Evolutionary conservation across 2,797 vertebrate species (phyloP).

Genomic region (Anguilla anguilla): DNA sequence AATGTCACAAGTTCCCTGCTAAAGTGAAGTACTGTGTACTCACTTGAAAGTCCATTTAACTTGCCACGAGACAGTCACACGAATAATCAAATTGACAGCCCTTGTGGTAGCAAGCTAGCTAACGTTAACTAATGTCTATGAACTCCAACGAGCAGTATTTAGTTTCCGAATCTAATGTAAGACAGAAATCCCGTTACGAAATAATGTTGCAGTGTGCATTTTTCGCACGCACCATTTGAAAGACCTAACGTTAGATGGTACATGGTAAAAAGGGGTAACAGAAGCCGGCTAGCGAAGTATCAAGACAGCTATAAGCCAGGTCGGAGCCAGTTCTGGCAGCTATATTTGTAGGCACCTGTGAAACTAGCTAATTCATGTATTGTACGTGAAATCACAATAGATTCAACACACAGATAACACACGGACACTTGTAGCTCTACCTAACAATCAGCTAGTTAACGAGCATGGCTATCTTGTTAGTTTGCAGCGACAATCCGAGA

Average conservation of each 20-base stretch:
- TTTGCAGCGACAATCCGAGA: background rate
- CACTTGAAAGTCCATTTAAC: background rate
- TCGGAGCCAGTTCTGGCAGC: background rate
- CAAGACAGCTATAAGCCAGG: background rate
- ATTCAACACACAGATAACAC: background rate
- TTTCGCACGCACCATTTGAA: background rate
- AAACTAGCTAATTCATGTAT: background rate
- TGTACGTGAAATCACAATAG: background rate
- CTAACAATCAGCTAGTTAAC: background rate
- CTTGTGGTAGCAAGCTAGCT: conserved; percentile 7
- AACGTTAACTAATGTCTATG: conserved; percentile 38
- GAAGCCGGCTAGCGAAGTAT: background rate
- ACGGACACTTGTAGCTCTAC: background rate
- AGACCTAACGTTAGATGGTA: background rate
- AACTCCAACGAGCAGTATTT: background rate
- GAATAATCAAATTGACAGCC: conserved; percentile 16
- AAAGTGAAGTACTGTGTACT: background rate
- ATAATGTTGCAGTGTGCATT: background rate
- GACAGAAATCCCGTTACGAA: background rate
- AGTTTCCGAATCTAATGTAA: background rate
- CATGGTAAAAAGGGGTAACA: background rate
- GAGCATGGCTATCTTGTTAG: background rate
- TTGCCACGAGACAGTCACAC: conserved; percentile 20
- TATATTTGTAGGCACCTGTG: background rate
- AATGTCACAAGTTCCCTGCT: background rate